These are phyloP conservation scores for Leucophenga varia DNA, from an alignment of 1,140 invertebrate genomes.

Conservation along the genomic window DNA sequence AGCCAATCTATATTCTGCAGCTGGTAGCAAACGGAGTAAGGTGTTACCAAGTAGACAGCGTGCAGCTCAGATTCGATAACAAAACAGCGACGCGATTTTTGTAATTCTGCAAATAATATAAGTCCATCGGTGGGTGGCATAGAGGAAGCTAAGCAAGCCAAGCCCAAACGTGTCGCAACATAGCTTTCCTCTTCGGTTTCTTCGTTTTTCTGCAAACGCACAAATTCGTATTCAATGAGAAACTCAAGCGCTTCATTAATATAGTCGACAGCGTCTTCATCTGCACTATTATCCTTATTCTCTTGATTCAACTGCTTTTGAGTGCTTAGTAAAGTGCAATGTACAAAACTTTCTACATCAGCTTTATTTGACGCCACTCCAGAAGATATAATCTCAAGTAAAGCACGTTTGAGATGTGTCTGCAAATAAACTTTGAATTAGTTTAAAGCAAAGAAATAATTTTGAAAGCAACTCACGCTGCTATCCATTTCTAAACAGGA, in stretches of 20 bases:
- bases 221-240: slow-evolving; percentile 63
- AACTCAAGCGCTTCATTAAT: slow-evolving; percentile 54
- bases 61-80: slow-evolving; percentile 94
- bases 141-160: slow-evolving; percentile 88
- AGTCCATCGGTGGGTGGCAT: slow-evolving; percentile 90
- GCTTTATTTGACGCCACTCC: slow-evolving; percentile 71
- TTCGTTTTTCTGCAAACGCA: slow-evolving; percentile 59
- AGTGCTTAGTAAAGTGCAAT: slow-evolving; percentile 70
- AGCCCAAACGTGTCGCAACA: slow-evolving; percentile 82
- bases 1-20: slow-evolving; percentile 87
- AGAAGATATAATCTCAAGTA: slow-evolving; percentile 84
- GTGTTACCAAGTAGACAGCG: slow-evolving; percentile 90
- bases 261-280: slow-evolving; percentile 10
- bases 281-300: slow-evolving; percentile 30
- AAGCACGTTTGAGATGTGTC: slow-evolving; percentile 63
- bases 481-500: slow-evolving; percentile 78
- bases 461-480: slow-evolving; percentile 58
- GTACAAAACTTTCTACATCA: slow-evolving; percentile 78
- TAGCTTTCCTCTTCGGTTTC: slow-evolving; percentile 61
- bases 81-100: slow-evolving; percentile 85
- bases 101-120: slow-evolving; percentile 84
- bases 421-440: slow-evolving; percentile 3
- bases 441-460: not conserved
- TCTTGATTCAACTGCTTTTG: slow-evolving; percentile 27
- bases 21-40: slow-evolving; percentile 77